Evolutionary conservation across 2,113 vertebrate genomes (phyloP), one percentile per base, ranked within the genome.

Genomic region (Crocuta crocuta): DNA sequence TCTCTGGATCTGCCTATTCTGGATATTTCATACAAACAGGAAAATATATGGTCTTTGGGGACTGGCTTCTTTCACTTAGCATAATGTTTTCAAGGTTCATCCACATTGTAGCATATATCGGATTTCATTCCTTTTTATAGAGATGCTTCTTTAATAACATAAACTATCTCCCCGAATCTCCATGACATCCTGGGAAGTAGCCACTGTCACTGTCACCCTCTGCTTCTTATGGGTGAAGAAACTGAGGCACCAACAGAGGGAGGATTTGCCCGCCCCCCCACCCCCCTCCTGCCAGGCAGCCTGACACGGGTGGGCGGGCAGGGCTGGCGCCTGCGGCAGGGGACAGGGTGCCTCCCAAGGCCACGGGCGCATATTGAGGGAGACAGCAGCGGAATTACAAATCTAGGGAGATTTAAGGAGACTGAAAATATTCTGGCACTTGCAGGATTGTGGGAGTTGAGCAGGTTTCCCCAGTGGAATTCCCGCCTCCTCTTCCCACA

Each of bases 351-450:
- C 73, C 79, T 88, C 58, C 68, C 76, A 17, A 53, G 94, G 95
- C 95, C 95, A 82, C 66, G 2, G 5, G 89, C 92, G 2, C 83
- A 89, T 28, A 97, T 70, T 35, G 93, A 96, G 92, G 95, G 95
- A 98, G 97, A 98, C 92, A 90, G 98, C 94, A 53, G 82, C n/a
- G 61, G 97, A 97, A 98, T 97, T 97, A 98, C 97, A 97, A 91
- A 98, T 97, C 96, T 71, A n/a, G 97, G 95, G 97, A 98, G 98
- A 97, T 97, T 95, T 97, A 95, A 97, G 91, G 96, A 94, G 92
- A 93, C 53, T 2, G 73, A 86, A 94, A 96, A 79, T 73, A 84
- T 95, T 95, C 96, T 95, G 97, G 96, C 96, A 96, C 92, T 73
- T 73, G 95, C 97, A 97, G 96, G 97, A 96, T 10, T 66, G 93